Evolutionary conservation across 2,888 invertebrate genomes (phyloP).

Genomic region (Anagyrus pseudococci): DNA sequence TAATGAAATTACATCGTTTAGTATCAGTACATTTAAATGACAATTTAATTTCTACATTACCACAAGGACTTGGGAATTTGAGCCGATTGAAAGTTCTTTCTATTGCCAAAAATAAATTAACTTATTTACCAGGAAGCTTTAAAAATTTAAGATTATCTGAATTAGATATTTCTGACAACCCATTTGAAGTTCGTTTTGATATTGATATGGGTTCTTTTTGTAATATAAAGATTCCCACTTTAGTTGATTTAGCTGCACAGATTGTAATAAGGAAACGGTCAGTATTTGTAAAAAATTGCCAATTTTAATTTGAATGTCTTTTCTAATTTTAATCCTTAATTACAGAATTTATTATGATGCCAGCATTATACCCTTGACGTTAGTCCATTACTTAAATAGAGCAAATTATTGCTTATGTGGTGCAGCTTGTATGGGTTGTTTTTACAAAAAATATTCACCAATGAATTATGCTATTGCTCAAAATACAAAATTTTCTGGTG

Average conservation of each 20-base stretch:
- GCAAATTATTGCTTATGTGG: constrained; percentile 72
- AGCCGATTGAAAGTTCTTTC: constrained; percentile 64
- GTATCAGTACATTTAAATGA: constrained; percentile 70
- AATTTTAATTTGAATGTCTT: constrained; percentile 11
- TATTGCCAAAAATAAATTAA: constrained; percentile 66
- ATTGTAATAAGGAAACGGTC: constrained; percentile 63
- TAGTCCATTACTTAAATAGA: constrained; percentile 69
- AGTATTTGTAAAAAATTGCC: constrained; percentile 5
- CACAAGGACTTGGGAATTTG: constrained; percentile 72
- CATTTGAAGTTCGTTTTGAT: constrained; percentile 53
- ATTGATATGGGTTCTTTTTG: constrained; percentile 8
- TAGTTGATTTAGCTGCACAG: constrained; percentile 67
- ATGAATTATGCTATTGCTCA: constrained; percentile 44
- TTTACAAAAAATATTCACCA: constrained; percentile 39
- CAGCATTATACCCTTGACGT: constrained; percentile 67
- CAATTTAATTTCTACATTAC: constrained; percentile 69
- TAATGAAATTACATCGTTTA: constrained; percentile 70
- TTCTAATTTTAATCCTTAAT: constrained; percentile 28
- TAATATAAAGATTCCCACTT: constrained; percentile 61
- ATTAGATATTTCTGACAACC: constrained; percentile 69
- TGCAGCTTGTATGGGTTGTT: constrained; percentile 58
- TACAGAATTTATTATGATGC: constrained; percentile 65
- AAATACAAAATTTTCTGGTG: constrained; percentile 42
- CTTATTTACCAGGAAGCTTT: constrained; percentile 69
- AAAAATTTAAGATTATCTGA: constrained; percentile 65